A percentile compares a stretch with the other conserved stretches of the same genome.
Evolutionary conservation across 2,797 vertebrate genomes (phyloP).

Genomic region (Sebastiscus albofasciatus): DNA sequence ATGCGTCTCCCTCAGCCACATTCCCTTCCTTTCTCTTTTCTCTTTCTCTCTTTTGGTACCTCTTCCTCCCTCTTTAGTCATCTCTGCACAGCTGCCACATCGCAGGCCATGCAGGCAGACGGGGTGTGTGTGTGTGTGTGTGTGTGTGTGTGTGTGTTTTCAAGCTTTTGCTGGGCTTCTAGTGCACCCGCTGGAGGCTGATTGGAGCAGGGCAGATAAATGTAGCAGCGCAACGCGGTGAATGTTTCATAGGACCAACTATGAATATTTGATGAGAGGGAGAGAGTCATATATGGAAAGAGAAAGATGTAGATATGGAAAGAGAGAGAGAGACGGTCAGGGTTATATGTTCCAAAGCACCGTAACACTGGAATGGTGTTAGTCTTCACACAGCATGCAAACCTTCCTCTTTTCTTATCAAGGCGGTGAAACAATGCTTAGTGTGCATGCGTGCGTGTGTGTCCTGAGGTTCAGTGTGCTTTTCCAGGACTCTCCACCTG

Average conservation of each 20-base stretch:
- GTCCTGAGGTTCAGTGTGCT: slow-evolving; percentile 15
- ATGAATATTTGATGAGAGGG: slow-evolving; percentile 81
- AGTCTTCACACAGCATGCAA: slow-evolving; percentile 17
- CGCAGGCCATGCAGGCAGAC: slow-evolving; percentile 23
- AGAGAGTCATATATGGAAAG: slow-evolving; percentile 52
- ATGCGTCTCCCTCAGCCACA: background rate
- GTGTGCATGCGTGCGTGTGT: background rate
- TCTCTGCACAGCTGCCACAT: slow-evolving; percentile 49
- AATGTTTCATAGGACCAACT: slow-evolving; percentile 84
- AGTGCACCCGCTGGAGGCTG: slow-evolving; percentile 71
- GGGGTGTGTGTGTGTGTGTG: background rate
- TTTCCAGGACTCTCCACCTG: slow-evolving; percentile 14
- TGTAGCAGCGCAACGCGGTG: slow-evolving; percentile 70
- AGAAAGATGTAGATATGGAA: slow-evolving; percentile 49
- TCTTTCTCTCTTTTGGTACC: background rate
- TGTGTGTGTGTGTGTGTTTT: slow-evolving; percentile 37
- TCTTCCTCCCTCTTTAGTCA: slow-evolving; percentile 18
- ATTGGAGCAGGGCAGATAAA: slow-evolving; percentile 79
- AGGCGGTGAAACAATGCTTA: background rate
- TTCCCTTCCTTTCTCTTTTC: background rate
- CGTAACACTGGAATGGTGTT: background rate
- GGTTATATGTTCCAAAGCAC: background rate
- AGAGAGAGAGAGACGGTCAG: slow-evolving; percentile 12
- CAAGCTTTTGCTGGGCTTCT: slow-evolving; percentile 66
- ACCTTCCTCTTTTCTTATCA: slow-evolving; percentile 26